Percentiles rank a stretch among this genome's conserved stretches.
Evolutionary conservation across 2,113 vertebrate genomes (phyloP).

Genomic region (Phyllostomus discolor): DNA sequence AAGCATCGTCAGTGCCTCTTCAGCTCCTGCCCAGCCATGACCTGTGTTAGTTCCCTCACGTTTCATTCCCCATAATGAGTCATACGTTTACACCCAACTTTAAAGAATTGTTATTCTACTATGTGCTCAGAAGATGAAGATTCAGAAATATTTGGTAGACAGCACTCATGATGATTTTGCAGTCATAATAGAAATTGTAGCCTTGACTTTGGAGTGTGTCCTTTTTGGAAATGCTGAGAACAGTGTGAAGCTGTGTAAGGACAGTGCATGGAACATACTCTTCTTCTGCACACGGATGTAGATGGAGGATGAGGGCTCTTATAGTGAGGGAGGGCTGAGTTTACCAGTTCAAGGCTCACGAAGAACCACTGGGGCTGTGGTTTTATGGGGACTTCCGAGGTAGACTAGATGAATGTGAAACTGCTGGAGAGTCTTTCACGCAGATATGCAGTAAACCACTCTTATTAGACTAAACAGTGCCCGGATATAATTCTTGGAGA

Average conservation of each 20-base stretch:
- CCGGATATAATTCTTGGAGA: constrained; percentile 58
- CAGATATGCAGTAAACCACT: constrained; percentile 14
- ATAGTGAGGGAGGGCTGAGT: neutral
- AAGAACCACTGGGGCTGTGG: neutral
- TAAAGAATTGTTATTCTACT: neutral
- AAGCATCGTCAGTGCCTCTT: neutral
- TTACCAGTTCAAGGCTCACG: neutral
- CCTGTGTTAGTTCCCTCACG: neutral
- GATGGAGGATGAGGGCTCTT: neutral
- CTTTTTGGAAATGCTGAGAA: neutral
- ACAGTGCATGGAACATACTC: neutral
- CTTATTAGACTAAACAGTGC: constrained; percentile 25
- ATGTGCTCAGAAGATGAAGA: neutral
- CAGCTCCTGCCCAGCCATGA: neutral
- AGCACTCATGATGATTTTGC: neutral
- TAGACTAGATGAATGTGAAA: constrained; percentile 30
- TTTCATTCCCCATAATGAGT: neutral
- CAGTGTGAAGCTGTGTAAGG: neutral
- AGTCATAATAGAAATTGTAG: neutral
- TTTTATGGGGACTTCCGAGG: neutral
- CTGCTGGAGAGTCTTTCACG: constrained; percentile 20
- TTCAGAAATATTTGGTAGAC: neutral
- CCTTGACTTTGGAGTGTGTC: neutral
- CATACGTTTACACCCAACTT: neutral
- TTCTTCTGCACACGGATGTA: neutral